Evolutionary conservation across 2,797 vertebrate genomes (phyloP).

Genomic region (Neostethus bicornis): DNA sequence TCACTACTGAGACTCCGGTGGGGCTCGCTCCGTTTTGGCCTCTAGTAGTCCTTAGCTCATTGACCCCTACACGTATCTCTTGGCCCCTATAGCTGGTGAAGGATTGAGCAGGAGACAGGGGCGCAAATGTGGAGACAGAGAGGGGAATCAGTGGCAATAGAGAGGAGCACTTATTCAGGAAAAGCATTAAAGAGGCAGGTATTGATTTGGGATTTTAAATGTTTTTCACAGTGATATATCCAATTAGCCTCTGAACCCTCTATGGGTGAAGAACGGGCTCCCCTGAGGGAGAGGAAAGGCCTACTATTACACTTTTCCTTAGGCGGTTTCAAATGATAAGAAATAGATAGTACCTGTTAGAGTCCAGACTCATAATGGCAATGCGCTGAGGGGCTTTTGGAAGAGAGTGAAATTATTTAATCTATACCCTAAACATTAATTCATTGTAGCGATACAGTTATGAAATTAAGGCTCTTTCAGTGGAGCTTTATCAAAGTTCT

Average conservation of each 20-base stretch:
- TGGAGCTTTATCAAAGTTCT: slow-evolving; percentile 4
- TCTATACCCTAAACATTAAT: slow-evolving; percentile 13
- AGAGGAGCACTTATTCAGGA: slow-evolving; percentile 77
- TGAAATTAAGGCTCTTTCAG: slow-evolving; percentile 16
- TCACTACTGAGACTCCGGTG: slow-evolving; percentile 65
- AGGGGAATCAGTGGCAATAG: slow-evolving; percentile 61
- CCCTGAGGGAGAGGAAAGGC: slow-evolving; percentile 59
- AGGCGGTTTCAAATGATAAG: slow-evolving; percentile 58
- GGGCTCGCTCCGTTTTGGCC: slow-evolving; percentile 64
- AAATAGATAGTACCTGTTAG: slow-evolving; percentile 70
- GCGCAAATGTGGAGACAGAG: slow-evolving; percentile 33
- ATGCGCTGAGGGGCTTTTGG: slow-evolving; percentile 15
- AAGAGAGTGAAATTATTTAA: slow-evolving; percentile 23
- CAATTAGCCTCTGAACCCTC: slow-evolving; percentile 84
- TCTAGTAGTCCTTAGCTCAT: slow-evolving; percentile 59
- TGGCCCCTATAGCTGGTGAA: slow-evolving; percentile 67
- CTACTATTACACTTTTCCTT: slow-evolving; percentile 55
- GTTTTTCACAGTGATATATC: slow-evolving; percentile 82
- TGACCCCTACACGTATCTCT: slow-evolving; percentile 64
- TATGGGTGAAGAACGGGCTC: slow-evolving; percentile 69
- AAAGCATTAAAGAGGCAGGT: slow-evolving; percentile 82
- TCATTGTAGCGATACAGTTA: slow-evolving; percentile 9
- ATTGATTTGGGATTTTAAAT: slow-evolving; percentile 85
- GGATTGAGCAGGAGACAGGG: slow-evolving; percentile 61
- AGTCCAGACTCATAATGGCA: slow-evolving; percentile 37